These are phyloP conservation scores for Lasioglossum villosulum DNA, from an alignment of 2,888 invertebrate species.

Conservation along the genomic window DNA sequence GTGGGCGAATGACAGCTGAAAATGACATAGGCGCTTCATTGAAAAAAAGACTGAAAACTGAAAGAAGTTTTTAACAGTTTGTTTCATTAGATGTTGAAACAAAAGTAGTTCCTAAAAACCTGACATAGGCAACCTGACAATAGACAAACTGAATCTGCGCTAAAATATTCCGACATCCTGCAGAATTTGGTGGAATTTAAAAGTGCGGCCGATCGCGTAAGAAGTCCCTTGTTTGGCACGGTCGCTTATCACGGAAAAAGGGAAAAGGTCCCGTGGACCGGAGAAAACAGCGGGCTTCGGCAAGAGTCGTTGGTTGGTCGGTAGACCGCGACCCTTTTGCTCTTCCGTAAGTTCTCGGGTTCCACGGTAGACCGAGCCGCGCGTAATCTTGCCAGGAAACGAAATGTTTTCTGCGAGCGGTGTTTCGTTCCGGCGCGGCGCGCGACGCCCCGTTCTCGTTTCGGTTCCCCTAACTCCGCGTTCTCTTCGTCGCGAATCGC, in stretches of 20 bases:
- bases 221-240: background rate
- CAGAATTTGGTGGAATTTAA: too few species aligned
- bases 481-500: constrained; percentile 51
- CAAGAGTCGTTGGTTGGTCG: constrained; percentile 13
- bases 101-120: too few species aligned
- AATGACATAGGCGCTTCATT: too few species aligned
- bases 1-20: too few species aligned
- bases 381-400: constrained; percentile 41
- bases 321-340: constrained; percentile 20
- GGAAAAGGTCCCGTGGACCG: constrained; percentile 10
- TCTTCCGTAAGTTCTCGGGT: constrained; percentile 28
- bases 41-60: too few species aligned
- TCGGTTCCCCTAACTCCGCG: constrained; percentile 4
- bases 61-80: too few species aligned
- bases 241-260: background rate
- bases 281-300: constrained; percentile 21
- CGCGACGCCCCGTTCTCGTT: constrained; percentile 8
- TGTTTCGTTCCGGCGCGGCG: background rate
- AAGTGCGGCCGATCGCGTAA: background rate
- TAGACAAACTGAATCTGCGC: too few species aligned
- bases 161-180: too few species aligned
- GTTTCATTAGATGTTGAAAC: too few species aligned
- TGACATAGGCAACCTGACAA: too few species aligned
- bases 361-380: constrained; percentile 19
- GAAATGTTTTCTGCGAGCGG: constrained; percentile 50